Base-by-base conservation (phyloP, 2,797 vertebrate species). In the Lutjanus argentimaculatus region DNA sequence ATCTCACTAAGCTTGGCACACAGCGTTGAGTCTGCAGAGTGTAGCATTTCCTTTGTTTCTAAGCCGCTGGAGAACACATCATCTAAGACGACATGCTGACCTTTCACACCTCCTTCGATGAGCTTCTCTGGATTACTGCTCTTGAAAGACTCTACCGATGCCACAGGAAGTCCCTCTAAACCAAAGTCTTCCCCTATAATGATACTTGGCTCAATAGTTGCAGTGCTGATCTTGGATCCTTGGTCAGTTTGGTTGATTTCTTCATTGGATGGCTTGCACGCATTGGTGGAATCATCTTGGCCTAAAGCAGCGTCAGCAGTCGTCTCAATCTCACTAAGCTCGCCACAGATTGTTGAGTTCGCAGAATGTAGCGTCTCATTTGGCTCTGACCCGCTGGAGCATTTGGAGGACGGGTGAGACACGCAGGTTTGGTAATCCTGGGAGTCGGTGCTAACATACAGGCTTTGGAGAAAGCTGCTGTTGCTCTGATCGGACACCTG, bases 401-500 rank as follows among this genome's bases (percentile, higher is more conserved):
- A 55, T 43, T 74, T 63, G 14, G 85, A 95, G 58, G 88, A 96
- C 89, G 63, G 53, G 3, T 83, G 75, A 55, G 94, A 95, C 55
- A 7, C 72, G 11, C 95, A 94, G 62, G 85, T 92, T 58, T 93
- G 85, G 75, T 95, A 95, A 19, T 88, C 57, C 67, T 95, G 92
- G 0, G 95, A 95, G 73, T 95, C 90, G 0, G 77, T 15, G 72
- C 88, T 95, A 21, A 80, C 67, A 8, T 92, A 89, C 7, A 92
- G 73, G 77, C 92, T 95, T 36, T 83, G 89, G 19, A 79, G 59
- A 10, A 92, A 77, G 69, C 85, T 91, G 69, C 76, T 63, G 75
- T 64, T 56, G 75, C 85, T 93, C 46, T 68, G 77, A 70, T 88
- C 73, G 1, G 75, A 80, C 9, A 19, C 42, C 5, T 0, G 7